These are phyloP conservation scores for Mastomys coucha DNA, from an alignment of 2,113 vertebrate genomes.

Conservation along the genomic window DNA sequence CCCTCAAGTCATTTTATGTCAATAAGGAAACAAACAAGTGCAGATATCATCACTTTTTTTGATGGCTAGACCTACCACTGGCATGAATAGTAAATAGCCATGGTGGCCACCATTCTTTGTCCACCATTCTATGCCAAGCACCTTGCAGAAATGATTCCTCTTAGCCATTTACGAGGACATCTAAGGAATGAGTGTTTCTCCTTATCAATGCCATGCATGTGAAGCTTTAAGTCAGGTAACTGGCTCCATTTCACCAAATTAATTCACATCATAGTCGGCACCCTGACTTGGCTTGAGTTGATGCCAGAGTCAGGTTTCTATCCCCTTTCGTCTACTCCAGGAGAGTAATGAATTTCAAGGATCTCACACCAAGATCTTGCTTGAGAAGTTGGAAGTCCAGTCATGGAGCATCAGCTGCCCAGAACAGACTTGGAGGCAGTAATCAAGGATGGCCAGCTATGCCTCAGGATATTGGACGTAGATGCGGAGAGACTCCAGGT, in stretches of 20 bases:
- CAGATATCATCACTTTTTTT: neutral
- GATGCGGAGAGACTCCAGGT: constrained; percentile 64
- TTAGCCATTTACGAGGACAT: neutral
- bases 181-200: neutral
- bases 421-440: constrained; percentile 17
- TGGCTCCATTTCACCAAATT: neutral
- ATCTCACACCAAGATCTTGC: neutral
- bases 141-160: neutral
- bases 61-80: neutral
- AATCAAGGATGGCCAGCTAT: constrained; percentile 18
- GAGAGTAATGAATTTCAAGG: neutral
- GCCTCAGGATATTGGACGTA: constrained; percentile 34
- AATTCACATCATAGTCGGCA: neutral
- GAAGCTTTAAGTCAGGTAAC: neutral
- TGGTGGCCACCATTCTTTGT: neutral
- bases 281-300: neutral
- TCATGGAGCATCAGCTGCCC: neutral
- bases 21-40: constrained; percentile 20
- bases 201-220: neutral
- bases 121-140: neutral
- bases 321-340: neutral
- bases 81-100: neutral
- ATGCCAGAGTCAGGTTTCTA: neutral
- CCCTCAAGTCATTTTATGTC: neutral
- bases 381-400: constrained; percentile 45